A percentile compares a stretch with the other conserved stretches of the same genome.
These are phyloP conservation scores for Philonicus albiceps DNA, from an alignment of 2,888 invertebrate species.

Conservation along the genomic window DNA sequence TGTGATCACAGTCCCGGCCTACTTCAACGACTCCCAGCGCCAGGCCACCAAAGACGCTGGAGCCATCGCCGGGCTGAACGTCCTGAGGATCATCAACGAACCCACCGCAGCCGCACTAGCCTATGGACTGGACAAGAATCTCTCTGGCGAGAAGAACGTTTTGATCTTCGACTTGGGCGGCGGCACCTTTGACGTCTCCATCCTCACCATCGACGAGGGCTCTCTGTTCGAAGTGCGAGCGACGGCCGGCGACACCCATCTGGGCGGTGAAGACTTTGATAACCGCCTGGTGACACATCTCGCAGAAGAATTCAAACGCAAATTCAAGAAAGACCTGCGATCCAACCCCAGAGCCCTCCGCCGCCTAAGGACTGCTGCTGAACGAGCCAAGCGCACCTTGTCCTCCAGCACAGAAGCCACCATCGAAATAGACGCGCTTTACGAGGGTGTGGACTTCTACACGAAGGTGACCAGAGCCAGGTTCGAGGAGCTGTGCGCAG, in stretches of 20 bases:
- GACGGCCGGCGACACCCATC: constrained; percentile 90
- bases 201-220: constrained; percentile 90
- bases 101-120: constrained; percentile 91
- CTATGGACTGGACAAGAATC: constrained; percentile 85
- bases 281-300: constrained; percentile 86
- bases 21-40: constrained; percentile 85
- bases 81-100: constrained; percentile 88
- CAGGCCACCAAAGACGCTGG: constrained; percentile 94
- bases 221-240: constrained; percentile 89
- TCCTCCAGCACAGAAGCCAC: constrained; percentile 77
- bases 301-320: constrained; percentile 82
- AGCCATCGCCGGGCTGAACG: constrained; percentile 84
- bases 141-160: constrained; percentile 78
- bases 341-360: constrained; percentile 69
- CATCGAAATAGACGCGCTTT: constrained; percentile 76
- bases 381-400: constrained; percentile 76
- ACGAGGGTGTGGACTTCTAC: constrained; percentile 75
- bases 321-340: constrained; percentile 72
- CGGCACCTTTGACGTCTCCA: constrained; percentile 93
- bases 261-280: constrained; percentile 90
- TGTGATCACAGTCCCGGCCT: constrained; percentile 87
- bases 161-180: constrained; percentile 70
- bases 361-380: constrained; percentile 75
- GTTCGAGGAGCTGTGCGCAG: constrained; percentile 76
- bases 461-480: constrained; percentile 74